Evolutionary conservation across 1,140 invertebrate genomes (phyloP).

Genomic region (Propsilocerus akamusi): DNA sequence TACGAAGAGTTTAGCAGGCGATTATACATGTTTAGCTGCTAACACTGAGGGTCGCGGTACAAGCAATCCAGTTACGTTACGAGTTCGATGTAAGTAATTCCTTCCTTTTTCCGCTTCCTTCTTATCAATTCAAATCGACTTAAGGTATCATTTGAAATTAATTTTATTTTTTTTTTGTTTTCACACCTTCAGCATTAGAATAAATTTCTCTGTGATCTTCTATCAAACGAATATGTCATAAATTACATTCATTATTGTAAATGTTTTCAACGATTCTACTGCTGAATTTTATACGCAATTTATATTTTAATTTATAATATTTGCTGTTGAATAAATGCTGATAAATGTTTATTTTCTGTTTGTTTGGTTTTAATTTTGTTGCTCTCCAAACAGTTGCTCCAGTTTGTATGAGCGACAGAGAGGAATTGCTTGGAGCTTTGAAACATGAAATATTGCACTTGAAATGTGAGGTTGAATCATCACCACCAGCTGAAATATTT

Average conservation of each 20-base stretch:
- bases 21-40: slow-evolving; percentile 62
- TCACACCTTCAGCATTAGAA: too few species aligned
- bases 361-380: neutral
- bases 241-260: too few species aligned
- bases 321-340: neutral
- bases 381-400: slow-evolving; percentile 41
- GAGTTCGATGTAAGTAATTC: slow-evolving; percentile 59
- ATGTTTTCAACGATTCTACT: too few species aligned
- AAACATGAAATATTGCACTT: slow-evolving; percentile 68
- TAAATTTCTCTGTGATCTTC: too few species aligned
- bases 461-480: slow-evolving; percentile 68
- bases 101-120: slow-evolving; percentile 4
- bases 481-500: slow-evolving; percentile 59
- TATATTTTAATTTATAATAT: too few species aligned
- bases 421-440: slow-evolving; percentile 61
- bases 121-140: too few species aligned
- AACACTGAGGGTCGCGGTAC: slow-evolving; percentile 65
- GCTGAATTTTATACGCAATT: too few species aligned
- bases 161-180: too few species aligned
- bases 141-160: too few species aligned
- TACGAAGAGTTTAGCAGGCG: slow-evolving; percentile 53
- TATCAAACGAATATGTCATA: too few species aligned
- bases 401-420: slow-evolving; percentile 54
- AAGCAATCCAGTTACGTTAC: slow-evolving; percentile 57
- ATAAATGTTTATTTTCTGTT: neutral